Percentiles rank a stretch among this genome's conserved stretches.
These are phyloP conservation scores for Coendou prehensilis DNA, from an alignment of 2,797 vertebrate species.

Conservation along the genomic window DNA sequence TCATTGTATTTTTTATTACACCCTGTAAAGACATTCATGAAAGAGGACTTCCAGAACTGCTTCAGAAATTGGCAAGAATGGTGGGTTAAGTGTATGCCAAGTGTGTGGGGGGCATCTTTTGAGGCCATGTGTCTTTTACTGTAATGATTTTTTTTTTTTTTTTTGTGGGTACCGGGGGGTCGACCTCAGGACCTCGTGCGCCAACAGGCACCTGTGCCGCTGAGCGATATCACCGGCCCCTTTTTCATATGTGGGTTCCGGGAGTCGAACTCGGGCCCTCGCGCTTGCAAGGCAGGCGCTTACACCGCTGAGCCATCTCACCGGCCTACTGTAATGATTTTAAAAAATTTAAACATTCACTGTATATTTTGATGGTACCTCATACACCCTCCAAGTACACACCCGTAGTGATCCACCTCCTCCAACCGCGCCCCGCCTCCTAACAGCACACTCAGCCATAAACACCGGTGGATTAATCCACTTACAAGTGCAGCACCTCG, in stretches of 20 bases:
- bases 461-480: neutral
- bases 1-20: neutral
- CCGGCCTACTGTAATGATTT: neutral
- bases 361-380: neutral
- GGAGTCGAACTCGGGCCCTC: no score
- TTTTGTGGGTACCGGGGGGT: no score
- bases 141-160: neutral
- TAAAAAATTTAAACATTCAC: neutral
- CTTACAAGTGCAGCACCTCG: rapidly evolving
- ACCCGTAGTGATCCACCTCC: neutral
- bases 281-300: no score
- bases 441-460: neutral
- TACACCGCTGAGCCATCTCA: no score
- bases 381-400: neutral
- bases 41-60: neutral
- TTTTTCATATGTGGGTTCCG: no score
- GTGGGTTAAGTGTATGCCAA: neutral
- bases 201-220: no score
- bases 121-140: neutral
- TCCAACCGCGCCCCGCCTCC: neutral
- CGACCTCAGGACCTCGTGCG: no score
- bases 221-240: no score
- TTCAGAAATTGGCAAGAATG: neutral
- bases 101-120: neutral
- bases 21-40: neutral